Evolutionary conservation across 53 echinoderm and acorn worm species (phyloP).

Genomic region (Holothuria scabra): DNA sequence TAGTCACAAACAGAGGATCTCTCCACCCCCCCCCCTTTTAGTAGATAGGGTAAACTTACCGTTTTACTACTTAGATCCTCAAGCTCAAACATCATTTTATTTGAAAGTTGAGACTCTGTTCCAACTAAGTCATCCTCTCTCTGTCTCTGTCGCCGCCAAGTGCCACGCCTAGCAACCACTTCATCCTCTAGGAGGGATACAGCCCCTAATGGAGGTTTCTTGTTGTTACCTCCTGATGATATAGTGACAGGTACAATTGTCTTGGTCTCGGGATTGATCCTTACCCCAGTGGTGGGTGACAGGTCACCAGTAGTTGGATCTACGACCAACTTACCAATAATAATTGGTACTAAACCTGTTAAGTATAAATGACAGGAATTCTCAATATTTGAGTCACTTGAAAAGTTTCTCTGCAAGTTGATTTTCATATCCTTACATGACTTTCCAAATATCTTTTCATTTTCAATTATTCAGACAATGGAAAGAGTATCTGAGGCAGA

Average conservation of each 20-base stretch:
- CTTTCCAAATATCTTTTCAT: too few relatives aligned
- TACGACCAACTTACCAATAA: constrained; percentile 84
- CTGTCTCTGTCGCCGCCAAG: constrained; percentile 97
- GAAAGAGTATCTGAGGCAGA: too few relatives aligned
- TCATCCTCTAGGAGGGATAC: constrained; percentile 97
- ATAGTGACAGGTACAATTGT: constrained; percentile 91
- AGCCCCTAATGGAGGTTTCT: constrained; percentile 93
- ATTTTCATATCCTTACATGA: too few relatives aligned
- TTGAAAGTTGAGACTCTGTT: constrained; percentile 76
- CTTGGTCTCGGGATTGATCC: constrained; percentile 83
- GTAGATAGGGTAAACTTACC: constrained; percentile 39
- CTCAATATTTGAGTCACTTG: not conserved
- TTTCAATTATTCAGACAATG: too few relatives aligned
- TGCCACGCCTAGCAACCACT: constrained; percentile 91
- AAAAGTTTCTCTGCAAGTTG: not conserved
- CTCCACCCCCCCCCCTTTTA: too few relatives aligned
- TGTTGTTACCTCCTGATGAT: constrained; percentile 75
- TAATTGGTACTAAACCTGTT: constrained; percentile 95
- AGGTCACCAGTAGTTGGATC: constrained; percentile 94
- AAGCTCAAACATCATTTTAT: constrained; percentile 85
- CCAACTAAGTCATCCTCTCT: constrained; percentile 80
- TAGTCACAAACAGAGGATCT: too few relatives aligned
- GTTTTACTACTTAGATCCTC: constrained; percentile 74
- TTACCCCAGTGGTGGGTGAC: constrained; percentile 90
- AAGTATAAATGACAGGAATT: not conserved